Percentiles rank a stretch among this genome's conserved stretches.
phyloP scores from a whole-genome alignment of 2,113 vertebrate species.

The Tylochromis polylepis region DNA sequence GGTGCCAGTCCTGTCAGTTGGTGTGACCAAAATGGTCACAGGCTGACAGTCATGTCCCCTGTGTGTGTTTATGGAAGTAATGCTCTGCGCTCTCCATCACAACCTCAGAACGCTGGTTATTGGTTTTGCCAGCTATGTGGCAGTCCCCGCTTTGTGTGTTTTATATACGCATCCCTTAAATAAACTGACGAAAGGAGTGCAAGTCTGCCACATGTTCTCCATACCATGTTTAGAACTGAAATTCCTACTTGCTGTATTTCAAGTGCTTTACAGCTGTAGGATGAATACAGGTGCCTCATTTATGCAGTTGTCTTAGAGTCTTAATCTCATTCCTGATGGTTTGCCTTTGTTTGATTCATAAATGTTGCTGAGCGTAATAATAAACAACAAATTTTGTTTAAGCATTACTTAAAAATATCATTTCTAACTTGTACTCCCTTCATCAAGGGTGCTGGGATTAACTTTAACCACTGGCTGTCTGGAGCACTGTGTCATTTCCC shows the following conservation, averaged over 20 bases:
- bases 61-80: constrained; percentile 68
- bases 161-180: constrained; percentile 71
- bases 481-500: background rate
- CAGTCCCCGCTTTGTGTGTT: constrained; percentile 55
- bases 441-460: background rate
- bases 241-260: constrained; percentile 14
- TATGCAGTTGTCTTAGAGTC: background rate
- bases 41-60: constrained; percentile 67
- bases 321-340: background rate
- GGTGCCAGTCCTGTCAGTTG: constrained; percentile 69
- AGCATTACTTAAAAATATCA: background rate
- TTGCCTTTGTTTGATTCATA: background rate
- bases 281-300: background rate
- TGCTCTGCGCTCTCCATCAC: constrained; percentile 60
- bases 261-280: constrained; percentile 17
- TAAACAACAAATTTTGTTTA: background rate
- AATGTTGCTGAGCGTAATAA: background rate
- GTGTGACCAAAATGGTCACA: constrained; percentile 71
- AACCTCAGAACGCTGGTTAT: constrained; percentile 69
- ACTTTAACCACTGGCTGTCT: background rate
- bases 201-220: constrained; percentile 60
- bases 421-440: background rate
- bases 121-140: constrained; percentile 61
- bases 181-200: constrained; percentile 65
- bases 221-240: constrained; percentile 45